These are phyloP conservation scores for Masnerella sp. DNA, from an alignment of 2,888 invertebrate genomes.

Conservation along the genomic window DNA sequence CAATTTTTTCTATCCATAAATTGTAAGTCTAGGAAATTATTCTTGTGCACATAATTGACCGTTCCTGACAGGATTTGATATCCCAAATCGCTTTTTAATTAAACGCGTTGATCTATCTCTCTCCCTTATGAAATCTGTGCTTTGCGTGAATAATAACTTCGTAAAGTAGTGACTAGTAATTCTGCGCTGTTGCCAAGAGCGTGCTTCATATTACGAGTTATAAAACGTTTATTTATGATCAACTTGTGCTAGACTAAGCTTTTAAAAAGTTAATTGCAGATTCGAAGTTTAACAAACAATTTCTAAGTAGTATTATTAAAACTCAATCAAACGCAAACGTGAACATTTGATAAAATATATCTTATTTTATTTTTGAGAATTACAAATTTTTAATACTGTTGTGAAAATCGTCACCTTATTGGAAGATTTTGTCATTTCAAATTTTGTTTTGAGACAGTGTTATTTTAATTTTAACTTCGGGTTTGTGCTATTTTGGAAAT, in stretches of 20 bases:
- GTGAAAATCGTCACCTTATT: too few relatives aligned
- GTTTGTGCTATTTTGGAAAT: too few relatives aligned
- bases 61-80: slow-evolving; percentile 12
- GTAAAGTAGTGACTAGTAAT: slow-evolving; percentile 33
- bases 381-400: too few relatives aligned
- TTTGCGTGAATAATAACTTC: slow-evolving; percentile 39
- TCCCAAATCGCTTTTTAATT: slow-evolving; percentile 33
- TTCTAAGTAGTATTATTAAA: too few relatives aligned
- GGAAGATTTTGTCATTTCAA: too few relatives aligned
- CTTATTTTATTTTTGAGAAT: too few relatives aligned
- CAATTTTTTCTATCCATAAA: not conserved
- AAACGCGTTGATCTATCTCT: slow-evolving; percentile 12
- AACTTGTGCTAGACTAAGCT: slow-evolving; percentile 14
- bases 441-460: too few relatives aligned
- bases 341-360: too few relatives aligned
- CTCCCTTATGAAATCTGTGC: slow-evolving; percentile 26
- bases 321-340: too few relatives aligned
- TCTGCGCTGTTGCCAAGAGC: slow-evolving; percentile 37
- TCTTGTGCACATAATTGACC: slow-evolving; percentile 19
- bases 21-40: not conserved
- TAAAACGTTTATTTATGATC: slow-evolving; percentile 19
- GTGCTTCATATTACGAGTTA: slow-evolving; percentile 32
- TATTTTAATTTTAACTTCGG: too few relatives aligned
- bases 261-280: slow-evolving; percentile 11
- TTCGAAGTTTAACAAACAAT: too few relatives aligned